Conservation (phyloP, 2,888 invertebrate species). For the Isoperla grammatica region DNA sequence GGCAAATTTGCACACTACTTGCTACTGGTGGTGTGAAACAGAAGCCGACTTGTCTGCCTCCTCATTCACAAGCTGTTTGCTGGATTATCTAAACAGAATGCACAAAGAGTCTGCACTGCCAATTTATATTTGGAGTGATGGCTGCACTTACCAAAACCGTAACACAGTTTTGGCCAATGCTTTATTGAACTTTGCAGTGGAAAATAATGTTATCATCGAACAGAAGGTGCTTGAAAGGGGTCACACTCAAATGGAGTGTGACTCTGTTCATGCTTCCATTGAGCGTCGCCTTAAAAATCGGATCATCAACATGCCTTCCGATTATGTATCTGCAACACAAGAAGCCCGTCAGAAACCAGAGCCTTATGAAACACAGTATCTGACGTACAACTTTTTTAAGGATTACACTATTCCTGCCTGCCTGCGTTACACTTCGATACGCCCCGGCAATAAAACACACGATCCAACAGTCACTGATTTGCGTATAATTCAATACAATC, state of each 20-base stretch:
- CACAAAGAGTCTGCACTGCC: slow-evolving; percentile 14
- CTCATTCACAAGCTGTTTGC: slow-evolving; percentile 31
- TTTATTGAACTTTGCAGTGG: slow-evolving; percentile 33
- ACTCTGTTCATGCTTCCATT: slow-evolving; percentile 39
- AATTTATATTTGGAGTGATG: slow-evolving; percentile 35
- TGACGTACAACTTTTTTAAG: slow-evolving; percentile 24
- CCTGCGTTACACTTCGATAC: slow-evolving; percentile 29
- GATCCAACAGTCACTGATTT: slow-evolving; percentile 33
- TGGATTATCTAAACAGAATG: slow-evolving; percentile 26
- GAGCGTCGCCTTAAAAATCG: slow-evolving; percentile 39
- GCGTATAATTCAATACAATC: slow-evolving; percentile 26
- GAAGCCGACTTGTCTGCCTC: slow-evolving; percentile 31
- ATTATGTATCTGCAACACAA: slow-evolving; percentile 33
- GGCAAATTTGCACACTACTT: slow-evolving; percentile 27
- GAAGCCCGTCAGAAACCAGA: slow-evolving; percentile 23
- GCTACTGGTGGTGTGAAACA: slow-evolving; percentile 35
- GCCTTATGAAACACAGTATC: slow-evolving; percentile 29
- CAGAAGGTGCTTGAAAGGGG: slow-evolving; percentile 39
- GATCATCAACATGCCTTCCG: slow-evolving; percentile 34
- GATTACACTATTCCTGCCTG: slow-evolving; percentile 12
- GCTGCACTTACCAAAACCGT: slow-evolving; percentile 36
- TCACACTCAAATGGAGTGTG: slow-evolving; percentile 41
- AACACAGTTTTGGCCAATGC: slow-evolving; percentile 35
- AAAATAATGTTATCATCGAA: slow-evolving; percentile 31
- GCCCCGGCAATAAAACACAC: slow-evolving; percentile 32